Percentiles rank a stretch among this genome's conserved stretches.
phyloP scores from a whole-genome alignment of 2,888 invertebrate genomes.

The Plagiodera versicolora region DNA sequence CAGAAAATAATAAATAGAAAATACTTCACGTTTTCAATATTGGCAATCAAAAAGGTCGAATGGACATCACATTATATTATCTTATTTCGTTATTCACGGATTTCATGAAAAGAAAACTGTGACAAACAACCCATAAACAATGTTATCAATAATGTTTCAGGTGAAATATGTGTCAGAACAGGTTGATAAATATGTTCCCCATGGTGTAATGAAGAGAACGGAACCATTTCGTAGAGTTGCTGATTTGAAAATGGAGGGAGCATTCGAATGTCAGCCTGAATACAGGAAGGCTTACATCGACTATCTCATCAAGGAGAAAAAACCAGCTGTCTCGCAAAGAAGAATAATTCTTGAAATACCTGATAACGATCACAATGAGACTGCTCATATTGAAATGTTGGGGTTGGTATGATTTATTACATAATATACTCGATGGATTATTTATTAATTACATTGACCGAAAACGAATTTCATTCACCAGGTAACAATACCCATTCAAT shows the following conservation, averaged over 20 bases:
- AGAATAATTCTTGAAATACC: conserved; percentile 24
- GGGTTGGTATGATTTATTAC: conserved; percentile 12
- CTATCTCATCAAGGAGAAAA: conserved; percentile 52
- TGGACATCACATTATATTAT: too few species aligned
- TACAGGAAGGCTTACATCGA: conserved; percentile 56
- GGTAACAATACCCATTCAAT: too few species aligned
- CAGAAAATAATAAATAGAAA: too few species aligned
- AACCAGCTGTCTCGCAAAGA: conserved; percentile 16
- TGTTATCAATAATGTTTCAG: conserved; percentile 36
- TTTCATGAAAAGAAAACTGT: too few species aligned
- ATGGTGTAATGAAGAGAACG: conserved; percentile 19
- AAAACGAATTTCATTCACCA: too few species aligned
- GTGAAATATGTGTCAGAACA: conserved; percentile 45
- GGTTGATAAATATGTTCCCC: conserved; percentile 39
- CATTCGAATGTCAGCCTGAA: conserved; percentile 55
- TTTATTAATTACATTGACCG: too few species aligned
- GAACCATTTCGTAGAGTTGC: conserved; percentile 35
- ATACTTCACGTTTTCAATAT: too few species aligned
- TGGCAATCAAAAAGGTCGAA: too few species aligned
- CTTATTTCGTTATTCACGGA: too few species aligned
- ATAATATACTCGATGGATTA: too few species aligned
- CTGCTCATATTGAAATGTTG: conserved; percentile 22
- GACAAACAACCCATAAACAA: too few species aligned
- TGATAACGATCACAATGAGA: conserved; percentile 13
- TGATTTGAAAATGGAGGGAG: conserved; percentile 45